These are phyloP conservation scores for Physella acuta DNA, from an alignment of 1,140 invertebrate genomes.

Conservation along the genomic window DNA sequence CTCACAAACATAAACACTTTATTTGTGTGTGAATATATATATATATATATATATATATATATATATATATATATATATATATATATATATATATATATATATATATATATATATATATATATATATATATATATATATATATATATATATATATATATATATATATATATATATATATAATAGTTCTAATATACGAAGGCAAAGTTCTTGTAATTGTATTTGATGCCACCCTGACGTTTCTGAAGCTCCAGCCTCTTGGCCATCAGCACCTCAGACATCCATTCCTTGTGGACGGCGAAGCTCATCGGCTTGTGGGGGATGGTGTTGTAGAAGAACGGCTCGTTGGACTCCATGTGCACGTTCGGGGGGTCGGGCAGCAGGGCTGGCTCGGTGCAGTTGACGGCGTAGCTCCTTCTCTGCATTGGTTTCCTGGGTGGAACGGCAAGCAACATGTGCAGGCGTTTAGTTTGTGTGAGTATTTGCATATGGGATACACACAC, in stretches of 20 bases:
- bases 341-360: constrained; percentile 49
- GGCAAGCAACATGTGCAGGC: too few relatives aligned
- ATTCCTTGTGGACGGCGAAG: constrained; percentile 51
- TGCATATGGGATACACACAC: too few relatives aligned
- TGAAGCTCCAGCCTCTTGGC: constrained; percentile 53
- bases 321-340: constrained; percentile 56
- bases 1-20: too few relatives aligned
- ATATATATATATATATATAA: too few relatives aligned
- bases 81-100: too few relatives aligned
- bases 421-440: constrained; percentile 34
- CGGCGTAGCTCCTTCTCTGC: constrained; percentile 44
- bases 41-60: too few relatives aligned
- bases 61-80: too few relatives aligned
- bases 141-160: too few relatives aligned
- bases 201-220: constrained; percentile 51
- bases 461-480: too few relatives aligned
- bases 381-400: constrained; percentile 41
- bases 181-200: constrained; percentile 53
- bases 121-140: too few relatives aligned
- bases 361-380: constrained; percentile 43
- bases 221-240: constrained; percentile 44
- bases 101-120: too few relatives aligned
- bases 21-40: too few relatives aligned
- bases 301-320: constrained; percentile 45
- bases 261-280: constrained; percentile 52